These are phyloP conservation scores for Vespertilio murinus DNA, from an alignment of 2,797 vertebrate genomes.

Conservation along the genomic window DNA sequence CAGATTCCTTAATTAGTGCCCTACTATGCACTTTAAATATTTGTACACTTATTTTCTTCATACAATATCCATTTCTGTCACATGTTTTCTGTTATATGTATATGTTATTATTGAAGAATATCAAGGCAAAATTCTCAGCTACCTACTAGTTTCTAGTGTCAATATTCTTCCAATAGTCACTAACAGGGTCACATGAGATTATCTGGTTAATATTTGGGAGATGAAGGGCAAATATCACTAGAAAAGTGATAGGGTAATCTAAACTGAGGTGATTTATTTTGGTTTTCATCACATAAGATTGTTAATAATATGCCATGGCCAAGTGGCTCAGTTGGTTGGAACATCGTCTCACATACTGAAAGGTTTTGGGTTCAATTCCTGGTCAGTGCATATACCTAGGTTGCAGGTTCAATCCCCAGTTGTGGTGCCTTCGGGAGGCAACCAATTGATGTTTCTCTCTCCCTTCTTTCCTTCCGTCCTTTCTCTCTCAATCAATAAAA, in stretches of 20 bases:
- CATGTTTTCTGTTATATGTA: background rate
- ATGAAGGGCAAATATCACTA: slow-evolving; percentile 30
- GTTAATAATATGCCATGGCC: background rate
- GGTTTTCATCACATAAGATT: slow-evolving; percentile 35
- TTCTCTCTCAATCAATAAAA: background rate
- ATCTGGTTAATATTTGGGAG: slow-evolving; percentile 44
- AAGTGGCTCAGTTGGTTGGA: background rate
- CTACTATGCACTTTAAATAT: slow-evolving; percentile 39
- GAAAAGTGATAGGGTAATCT: background rate
- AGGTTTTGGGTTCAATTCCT: background rate
- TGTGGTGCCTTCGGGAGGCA: background rate
- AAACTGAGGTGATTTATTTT: slow-evolving; percentile 42
- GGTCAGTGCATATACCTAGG: background rate
- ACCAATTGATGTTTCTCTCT: background rate
- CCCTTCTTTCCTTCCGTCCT: background rate
- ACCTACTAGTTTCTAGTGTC: slow-evolving; percentile 27
- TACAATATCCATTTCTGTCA: background rate
- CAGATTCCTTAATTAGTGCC: background rate
- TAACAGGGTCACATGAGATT: slow-evolving; percentile 31
- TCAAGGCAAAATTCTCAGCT: slow-evolving; percentile 30
- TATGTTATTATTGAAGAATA: background rate
- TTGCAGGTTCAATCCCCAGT: background rate
- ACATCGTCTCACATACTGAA: background rate
- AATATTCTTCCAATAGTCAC: slow-evolving; percentile 3
- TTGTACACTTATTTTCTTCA: background rate